phyloP scores from a whole-genome alignment of 1,140 invertebrate genomes.

The Conopomorpha cramerella region DNA sequence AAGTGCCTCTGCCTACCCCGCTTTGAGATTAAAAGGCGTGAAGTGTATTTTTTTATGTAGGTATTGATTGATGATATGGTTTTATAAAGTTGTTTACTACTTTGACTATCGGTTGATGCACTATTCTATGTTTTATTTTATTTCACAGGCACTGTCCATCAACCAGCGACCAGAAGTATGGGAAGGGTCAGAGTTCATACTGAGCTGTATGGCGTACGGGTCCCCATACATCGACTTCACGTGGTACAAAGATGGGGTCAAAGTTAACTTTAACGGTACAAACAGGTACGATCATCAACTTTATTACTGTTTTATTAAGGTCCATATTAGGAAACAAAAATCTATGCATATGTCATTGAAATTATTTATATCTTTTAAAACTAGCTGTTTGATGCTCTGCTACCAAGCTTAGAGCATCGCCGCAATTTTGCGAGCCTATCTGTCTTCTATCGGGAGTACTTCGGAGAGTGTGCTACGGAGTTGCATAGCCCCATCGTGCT shows the following conservation, averaged over 20 bases:
- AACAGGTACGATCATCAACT: conserved; percentile 62
- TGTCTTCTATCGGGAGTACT: no score
- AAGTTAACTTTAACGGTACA: conserved; percentile 72
- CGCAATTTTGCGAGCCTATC: no score
- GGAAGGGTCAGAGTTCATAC: conserved; percentile 74
- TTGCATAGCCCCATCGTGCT: no score
- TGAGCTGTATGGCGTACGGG: conserved; percentile 77
- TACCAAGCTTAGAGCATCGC: no score
- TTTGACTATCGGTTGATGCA: conserved; percentile 22
- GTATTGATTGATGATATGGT: conserved; percentile 1
- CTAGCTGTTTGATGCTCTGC: no score
- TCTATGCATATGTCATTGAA: no score
- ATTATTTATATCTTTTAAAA: no score
- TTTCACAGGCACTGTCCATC: conserved; percentile 63
- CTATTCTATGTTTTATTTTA: conserved; percentile 7
- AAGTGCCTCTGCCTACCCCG: no score
- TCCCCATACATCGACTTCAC: conserved; percentile 73
- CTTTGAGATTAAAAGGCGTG: no score
- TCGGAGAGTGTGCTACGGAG: no score
- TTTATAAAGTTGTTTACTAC: conserved; percentile 1
- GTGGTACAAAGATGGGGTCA: conserved; percentile 81
- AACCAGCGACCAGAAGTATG: conserved; percentile 69
- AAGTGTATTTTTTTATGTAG: no score
- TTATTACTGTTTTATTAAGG: no score
- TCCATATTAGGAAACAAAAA: neutral